Evolutionary conservation across 2,888 invertebrate genomes (phyloP).

Genomic region (Nysson spinosus): DNA sequence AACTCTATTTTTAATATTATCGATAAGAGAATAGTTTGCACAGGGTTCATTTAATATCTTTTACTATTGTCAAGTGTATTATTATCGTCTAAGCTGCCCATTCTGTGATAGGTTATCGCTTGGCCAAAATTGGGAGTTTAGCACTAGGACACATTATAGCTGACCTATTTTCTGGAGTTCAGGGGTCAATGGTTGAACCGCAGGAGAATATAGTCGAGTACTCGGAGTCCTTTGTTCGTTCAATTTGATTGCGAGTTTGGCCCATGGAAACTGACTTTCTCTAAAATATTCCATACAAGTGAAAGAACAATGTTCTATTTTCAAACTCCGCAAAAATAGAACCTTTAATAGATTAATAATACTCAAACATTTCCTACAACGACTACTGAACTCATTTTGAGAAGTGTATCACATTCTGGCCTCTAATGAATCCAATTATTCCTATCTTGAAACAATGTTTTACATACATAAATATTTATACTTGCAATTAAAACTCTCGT

Average conservation of each 20-base stretch:
- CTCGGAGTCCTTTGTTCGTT: not conserved
- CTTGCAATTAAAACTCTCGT: no score
- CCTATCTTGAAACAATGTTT: no score
- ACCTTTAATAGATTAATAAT: no score
- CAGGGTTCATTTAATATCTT: constrained; percentile 3
- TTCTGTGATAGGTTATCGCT: constrained; percentile 42
- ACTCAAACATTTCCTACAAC: no score
- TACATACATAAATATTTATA: no score
- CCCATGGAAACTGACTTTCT: not conserved
- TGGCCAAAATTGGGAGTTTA: constrained; percentile 2
- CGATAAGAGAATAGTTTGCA: constrained; percentile 19
- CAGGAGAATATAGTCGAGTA: constrained; percentile 2
- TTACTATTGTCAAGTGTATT: not conserved
- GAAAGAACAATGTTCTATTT: not conserved
- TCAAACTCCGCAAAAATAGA: no score
- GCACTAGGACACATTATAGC: constrained; percentile 2
- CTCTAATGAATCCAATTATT: no score
- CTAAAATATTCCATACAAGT: not conserved
- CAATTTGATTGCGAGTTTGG: not conserved
- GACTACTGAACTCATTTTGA: no score
- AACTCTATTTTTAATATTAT: not conserved
- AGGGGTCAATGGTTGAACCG: constrained; percentile 28
- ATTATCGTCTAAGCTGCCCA: constrained; percentile 28
- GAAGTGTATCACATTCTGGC: no score
- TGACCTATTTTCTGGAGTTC: constrained; percentile 46